Base-by-base conservation (phyloP, 2,113 vertebrate species). In the Clarias batrachus region DNA sequence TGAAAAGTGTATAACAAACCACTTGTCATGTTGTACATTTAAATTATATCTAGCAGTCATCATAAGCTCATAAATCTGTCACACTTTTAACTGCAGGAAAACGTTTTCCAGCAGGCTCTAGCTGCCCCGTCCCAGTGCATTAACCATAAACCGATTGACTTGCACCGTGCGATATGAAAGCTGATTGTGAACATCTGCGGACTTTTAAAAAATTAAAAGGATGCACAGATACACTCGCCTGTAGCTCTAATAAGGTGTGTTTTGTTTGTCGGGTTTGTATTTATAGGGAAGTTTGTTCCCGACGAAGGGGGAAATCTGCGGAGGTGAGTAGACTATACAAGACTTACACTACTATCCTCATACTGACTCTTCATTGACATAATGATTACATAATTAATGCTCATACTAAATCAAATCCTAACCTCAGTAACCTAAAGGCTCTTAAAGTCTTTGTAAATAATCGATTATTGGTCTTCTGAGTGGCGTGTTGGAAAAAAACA, bases 271-370 rank as follows among this genome's bases (percentile, higher is more conserved):
- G 30, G 33, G n/a, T 9, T 84, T 73, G 23, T 85, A 30, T 78
- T n/a, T 1, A 13, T 5, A 95, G 93, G 85, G 91, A 93, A 3
- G 66, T 66, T 16, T 90, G 82, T 66, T 59, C 85, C 59, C 92
- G 89, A 90, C 93, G 91, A 89, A 85, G 90, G 83, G 92, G 91
- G 60, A 92, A 85, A 82, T 92, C 89, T 41, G 0, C 87, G 19
- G 86, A 92, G 92, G 93, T 93, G 74, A 73, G 90, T 86, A 17
- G 56, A 90, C 41, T 83, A 16, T 2, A 25, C 48, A 77, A 13
- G 23, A 5, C 73, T 25, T 76, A 37, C 33, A 37, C 33, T 2
- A 52, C 23, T 76, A n/a, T 14, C 23, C 17, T 4, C 48, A n/a
- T 54, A 23, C 11, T 16, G 23, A 48, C 21, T 3, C 13, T 68